phyloP scores from a whole-genome alignment of 2,888 invertebrate genomes.

The Mycalesis mineus region DNA sequence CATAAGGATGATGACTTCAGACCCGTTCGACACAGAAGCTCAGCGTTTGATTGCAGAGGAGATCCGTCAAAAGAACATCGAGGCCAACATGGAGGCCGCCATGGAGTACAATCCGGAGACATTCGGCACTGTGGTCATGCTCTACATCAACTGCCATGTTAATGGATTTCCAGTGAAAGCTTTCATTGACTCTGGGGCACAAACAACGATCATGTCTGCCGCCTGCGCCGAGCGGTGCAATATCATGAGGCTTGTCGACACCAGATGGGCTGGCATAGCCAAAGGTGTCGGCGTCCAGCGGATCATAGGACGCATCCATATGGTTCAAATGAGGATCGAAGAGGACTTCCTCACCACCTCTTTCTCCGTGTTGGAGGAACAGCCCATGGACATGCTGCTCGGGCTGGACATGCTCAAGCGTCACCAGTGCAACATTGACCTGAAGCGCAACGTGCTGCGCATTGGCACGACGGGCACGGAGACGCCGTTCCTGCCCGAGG shows the following conservation, averaged over 20 bases:
- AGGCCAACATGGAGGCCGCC: conserved; percentile 98
- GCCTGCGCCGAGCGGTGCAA: conserved; percentile 96
- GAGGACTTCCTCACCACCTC: conserved; percentile 95
- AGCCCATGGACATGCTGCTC: conserved; percentile 98
- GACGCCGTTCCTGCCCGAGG: conserved; percentile 91
- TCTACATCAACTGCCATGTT: conserved; percentile 97
- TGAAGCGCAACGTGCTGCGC: conserved; percentile 89
- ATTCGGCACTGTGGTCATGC: conserved; percentile 98
- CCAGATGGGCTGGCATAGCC: conserved; percentile 96
- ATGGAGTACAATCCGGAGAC: conserved; percentile 99
- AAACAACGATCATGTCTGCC: conserved; percentile 98
- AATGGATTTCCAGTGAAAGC: conserved; percentile 98
- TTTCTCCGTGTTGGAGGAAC: conserved; percentile 97
- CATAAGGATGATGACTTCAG: conserved; percentile 91
- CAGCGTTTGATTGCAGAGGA: conserved; percentile 97
- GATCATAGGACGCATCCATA: conserved; percentile 97
- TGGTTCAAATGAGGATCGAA: conserved; percentile 97
- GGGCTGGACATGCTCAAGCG: conserved; percentile 98
- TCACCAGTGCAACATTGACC: conserved; percentile 97
- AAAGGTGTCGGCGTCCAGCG: conserved; percentile 98
- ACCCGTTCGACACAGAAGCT: conserved; percentile 97
- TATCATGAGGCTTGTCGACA: conserved; percentile 93
- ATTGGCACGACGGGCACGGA: conserved; percentile 97
- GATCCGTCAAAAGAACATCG: conserved; percentile 96
- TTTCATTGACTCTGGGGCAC: conserved; percentile 98